Evolutionary conservation across 2,797 vertebrate species (phyloP), one percentile per base, ranked within the genome.

Genomic region (Pterois miles): DNA sequence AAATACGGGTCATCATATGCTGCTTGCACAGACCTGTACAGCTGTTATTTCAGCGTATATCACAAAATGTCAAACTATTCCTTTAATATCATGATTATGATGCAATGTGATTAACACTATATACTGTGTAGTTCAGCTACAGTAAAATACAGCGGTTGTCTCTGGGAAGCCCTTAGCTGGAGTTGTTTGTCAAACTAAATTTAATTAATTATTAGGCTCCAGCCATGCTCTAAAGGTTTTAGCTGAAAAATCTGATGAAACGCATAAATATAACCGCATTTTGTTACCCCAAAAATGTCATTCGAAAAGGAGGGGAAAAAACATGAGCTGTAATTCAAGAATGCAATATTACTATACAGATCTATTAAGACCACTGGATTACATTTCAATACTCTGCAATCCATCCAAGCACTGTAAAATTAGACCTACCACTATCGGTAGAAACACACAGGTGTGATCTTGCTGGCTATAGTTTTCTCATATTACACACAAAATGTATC

Each of bases 351-450:
- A 67, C 76, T 79, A 52, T 69, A 80, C 36, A 75, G 43, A 52
- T 80, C 56, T 53, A 50, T 64, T 33, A 43, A 13, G 27, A 81
- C 83, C 65, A 79, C 70, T 71, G 48, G 70, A 16, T 73, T 58
- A 72, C 54, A 68, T 56, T 10, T 72, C 67, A 77, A 56, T 13
- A 48, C 71, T 65, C 54, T 23, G 65, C 70, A 40, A 14, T 27
- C 65, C 72, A 29, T 12, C 27, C 16, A n/a, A 57, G 22, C 31
- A 8, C 63, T 38, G 33, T 63, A 36, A n/a, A 73, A 38, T 59
- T 13, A 63, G 4, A 5, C 60, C 60, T 23, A 43, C 72, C 70
- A 31, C 33, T 4, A 13, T 6, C 8, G 38, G 52, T 34, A 74
- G 65, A 50, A 65, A 78, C 46, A 29, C 29, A 36, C 22, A 58